Evolutionary conservation across 1,140 invertebrate genomes (phyloP).

Genomic region (Apis mellifera): Amel_HAv3.1 CM009941.2:12251501-12252000

Average conservation of each 20-base stretch:
- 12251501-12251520: slow-evolving; percentile 57
- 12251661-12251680: slow-evolving; percentile 31
- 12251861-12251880: no score
- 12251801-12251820: no score
- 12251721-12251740: slow-evolving; percentile 31
- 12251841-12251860: no score
- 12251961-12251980: no score
- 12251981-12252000: no score
- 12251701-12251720: slow-evolving; percentile 68
- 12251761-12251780: neutral
- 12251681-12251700: slow-evolving; percentile 60
- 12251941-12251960: no score
- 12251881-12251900: no score
- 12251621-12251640: neutral
- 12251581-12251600: slow-evolving; percentile 49
- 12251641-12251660: slow-evolving; percentile 2
- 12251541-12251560: slow-evolving; percentile 47
- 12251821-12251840: no score
- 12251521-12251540: slow-evolving; percentile 56
- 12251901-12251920: no score
- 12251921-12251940: no score
- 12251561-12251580: slow-evolving; percentile 49
- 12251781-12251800: no score
- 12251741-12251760: slow-evolving; percentile 3
- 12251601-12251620: slow-evolving; percentile 47